A percentile compares a stretch with the other conserved stretches of the same genome.
Conservation (phyloP, 35 echinoderm and acorn worm species). For the Amphiura filiformis region DNA sequence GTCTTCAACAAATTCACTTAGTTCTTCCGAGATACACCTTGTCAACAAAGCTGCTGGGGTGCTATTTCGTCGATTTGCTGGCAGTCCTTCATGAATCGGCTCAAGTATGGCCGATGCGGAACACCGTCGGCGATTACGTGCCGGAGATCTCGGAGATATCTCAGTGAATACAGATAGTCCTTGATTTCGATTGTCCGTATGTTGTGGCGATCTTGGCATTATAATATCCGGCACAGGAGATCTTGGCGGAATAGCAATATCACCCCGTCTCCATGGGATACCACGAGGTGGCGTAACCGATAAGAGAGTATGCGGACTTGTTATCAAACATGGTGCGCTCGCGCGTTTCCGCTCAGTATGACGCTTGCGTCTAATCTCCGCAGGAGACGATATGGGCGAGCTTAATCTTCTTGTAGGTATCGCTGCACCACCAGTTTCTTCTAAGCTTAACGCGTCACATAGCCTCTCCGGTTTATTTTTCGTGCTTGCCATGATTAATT, state of each 20-base stretch:
- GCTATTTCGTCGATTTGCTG: not conserved
- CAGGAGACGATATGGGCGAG: not conserved
- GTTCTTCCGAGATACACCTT: not conserved
- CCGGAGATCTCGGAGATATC: not conserved
- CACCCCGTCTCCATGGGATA: not conserved
- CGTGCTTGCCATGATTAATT: not conserved
- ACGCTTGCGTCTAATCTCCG: not conserved
- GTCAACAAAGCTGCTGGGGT: not conserved
- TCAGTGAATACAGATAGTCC: not conserved
- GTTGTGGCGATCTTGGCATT: not conserved
- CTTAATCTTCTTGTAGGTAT: not conserved
- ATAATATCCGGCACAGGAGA: not conserved
- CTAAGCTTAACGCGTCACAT: not conserved
- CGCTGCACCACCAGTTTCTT: not conserved
- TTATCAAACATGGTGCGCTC: not conserved
- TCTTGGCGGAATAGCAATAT: not conserved
- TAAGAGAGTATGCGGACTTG: not conserved
- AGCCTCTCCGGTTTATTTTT: not conserved
- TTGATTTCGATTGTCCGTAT: not conserved
- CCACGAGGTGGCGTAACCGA: not conserved
- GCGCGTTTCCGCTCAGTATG: not conserved
- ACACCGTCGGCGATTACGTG: not conserved
- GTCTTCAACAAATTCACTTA: not conserved
- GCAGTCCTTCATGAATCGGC: not conserved
- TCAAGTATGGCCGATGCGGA: not conserved